phyloP scores from a whole-genome alignment of 2,797 vertebrate genomes.

The Chrysocyon brachyurus region DNA sequence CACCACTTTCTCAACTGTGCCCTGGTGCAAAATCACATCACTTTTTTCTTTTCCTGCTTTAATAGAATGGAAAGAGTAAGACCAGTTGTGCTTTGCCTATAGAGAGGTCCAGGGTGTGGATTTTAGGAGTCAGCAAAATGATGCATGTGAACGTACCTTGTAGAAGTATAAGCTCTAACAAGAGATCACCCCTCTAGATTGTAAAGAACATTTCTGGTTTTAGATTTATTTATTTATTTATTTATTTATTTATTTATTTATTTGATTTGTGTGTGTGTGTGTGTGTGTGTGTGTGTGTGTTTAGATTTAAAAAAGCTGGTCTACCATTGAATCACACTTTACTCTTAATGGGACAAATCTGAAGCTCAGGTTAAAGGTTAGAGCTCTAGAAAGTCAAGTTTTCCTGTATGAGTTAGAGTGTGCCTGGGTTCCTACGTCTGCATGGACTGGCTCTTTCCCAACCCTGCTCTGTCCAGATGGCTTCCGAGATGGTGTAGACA shows the following conservation, averaged over 20 bases:
- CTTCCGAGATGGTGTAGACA: neutral
- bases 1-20: neutral
- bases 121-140: neutral
- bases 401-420: neutral
- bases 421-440: neutral
- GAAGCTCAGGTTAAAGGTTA: neutral
- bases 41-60: neutral
- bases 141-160: neutral
- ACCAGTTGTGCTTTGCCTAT: neutral
- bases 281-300: no score
- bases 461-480: neutral
- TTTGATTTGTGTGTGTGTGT: no score
- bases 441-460: rapidly evolving
- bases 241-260: no score
- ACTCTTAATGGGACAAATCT: neutral
- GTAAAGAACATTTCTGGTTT: neutral
- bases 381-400: neutral
- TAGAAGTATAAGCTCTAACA: neutral
- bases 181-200: neutral
- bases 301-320: neutral
- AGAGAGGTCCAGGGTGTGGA: neutral
- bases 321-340: neutral
- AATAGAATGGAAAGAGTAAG: neutral
- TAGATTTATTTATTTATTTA: neutral
- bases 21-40: neutral